Base-by-base conservation (phyloP, 2,888 invertebrate species). In the Odontocolon sp. region DNA sequence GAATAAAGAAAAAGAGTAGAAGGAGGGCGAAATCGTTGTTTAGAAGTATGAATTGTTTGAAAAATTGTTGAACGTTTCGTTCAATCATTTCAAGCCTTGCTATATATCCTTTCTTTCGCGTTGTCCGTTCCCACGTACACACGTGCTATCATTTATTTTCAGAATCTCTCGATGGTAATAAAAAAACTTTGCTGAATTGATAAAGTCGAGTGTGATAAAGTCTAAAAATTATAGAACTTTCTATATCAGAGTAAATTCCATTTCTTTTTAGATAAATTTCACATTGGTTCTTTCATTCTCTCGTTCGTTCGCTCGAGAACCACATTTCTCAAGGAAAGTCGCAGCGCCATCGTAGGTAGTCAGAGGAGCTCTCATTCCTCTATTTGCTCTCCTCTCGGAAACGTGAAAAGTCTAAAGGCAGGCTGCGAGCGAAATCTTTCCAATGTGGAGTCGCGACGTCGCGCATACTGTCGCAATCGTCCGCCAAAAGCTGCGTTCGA, bases 391-490 rank as follows among this genome's bases (percentile, higher is more conserved):
- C 45, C 33, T 56, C 64, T 42, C 59, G 38, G 21, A 26, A 28
- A 71, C 47, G 66, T 56, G 70, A 69, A 69, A 79, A 75, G 64
- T 59, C 45, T 52, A 45, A 66, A 68, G 54, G 33, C 67, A 74
- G 75, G 66, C 78, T 69, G 68, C 52, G 21, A 50, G n/a, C 68
- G 33, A 54, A 63, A 69, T 64, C 68, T 57, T 45, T 72, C 9
- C 38, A 23, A 23, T 57, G 31, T 38, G 69, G 52, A 63, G 36
- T 63, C 78, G 52, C 61, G 36, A 57, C 64, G 47, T 45, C 40
- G 59, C 31, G 64, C 59, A 64, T 33, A 52, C 33, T 47, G 31
- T 40, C 57, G 23, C 50, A 36, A 26, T 57, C 42, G 45, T 33
- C 23, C 31, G n/a, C n/a, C 26, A 9, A 38, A 57, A 26, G 54